Evolutionary conservation across 2,797 vertebrate species (phyloP).

Genomic region (Darevskia mixta): DNA sequence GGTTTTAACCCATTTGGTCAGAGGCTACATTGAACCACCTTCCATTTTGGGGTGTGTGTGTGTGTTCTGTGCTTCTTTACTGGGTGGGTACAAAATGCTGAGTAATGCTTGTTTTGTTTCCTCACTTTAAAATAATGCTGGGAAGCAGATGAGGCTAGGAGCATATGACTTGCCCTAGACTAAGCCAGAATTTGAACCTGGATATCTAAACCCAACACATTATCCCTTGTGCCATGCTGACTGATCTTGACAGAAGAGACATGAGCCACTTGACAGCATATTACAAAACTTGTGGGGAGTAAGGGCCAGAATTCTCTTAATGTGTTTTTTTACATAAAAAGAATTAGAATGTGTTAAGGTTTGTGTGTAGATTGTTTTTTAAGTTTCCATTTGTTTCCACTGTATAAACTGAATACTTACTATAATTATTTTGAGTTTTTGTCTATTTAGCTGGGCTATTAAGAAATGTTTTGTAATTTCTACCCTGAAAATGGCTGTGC

Average conservation of each 20-base stretch:
- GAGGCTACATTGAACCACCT: not conserved
- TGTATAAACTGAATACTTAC: not conserved
- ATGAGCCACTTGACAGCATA: not conserved
- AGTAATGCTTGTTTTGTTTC: not conserved
- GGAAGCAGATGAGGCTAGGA: not conserved
- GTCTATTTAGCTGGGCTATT: not conserved
- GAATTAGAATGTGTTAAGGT: not conserved
- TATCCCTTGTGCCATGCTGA: too few species aligned
- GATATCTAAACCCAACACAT: not conserved
- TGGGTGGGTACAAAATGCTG: not conserved
- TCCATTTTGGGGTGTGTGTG: too few species aligned
- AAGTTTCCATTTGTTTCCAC: not conserved
- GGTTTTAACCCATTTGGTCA: not conserved
- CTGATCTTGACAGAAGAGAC: not conserved
- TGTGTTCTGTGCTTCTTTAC: not conserved
- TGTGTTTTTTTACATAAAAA: not conserved
- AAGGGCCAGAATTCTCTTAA: constrained; percentile 7
- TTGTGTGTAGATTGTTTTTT: not conserved
- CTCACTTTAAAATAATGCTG: not conserved
- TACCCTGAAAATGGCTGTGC: constrained; percentile 1
- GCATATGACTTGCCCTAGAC: not conserved
- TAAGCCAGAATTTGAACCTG: not conserved
- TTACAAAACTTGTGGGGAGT: not conserved
- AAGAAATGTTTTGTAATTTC: not conserved
- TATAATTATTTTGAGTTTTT: constrained; percentile 10